Evolutionary conservation across 2,888 invertebrate genomes (phyloP), one percentile per base, ranked within the genome.

Genomic region (Patella depressa): DNA sequence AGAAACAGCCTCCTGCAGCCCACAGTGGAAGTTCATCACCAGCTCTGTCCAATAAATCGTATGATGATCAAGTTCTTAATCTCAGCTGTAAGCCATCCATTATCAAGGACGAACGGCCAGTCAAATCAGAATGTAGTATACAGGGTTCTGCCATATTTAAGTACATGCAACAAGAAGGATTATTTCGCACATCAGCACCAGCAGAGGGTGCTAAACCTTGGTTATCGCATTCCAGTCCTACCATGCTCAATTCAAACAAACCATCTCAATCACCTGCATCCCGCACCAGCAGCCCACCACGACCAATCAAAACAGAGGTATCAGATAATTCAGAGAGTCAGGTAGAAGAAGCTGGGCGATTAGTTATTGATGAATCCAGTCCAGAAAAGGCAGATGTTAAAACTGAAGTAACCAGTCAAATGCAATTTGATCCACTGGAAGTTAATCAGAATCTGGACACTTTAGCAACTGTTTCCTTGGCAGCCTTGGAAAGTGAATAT

Each of bases 1-100:
- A 96, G 89, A 85, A 82, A 80, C 83, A 84, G 69, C 87, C 86
- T 74, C 87, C 82, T 12, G 79, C 82, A 45, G 89, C 89, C 34
- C 85, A 85, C 79, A 78, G 81, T 78, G 72, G 72, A 17, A 77
- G 74, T 72, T 94, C 94, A 11, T 78, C 78, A 45, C 78, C 78
- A 14, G 76, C 75, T 14, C 75, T 71, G 4, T 70, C 78, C 7
- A 95, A 19, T 95, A 76, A 71, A 77, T 80, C 34, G 65, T 53
- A 80, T 77, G 88, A 94, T 77, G 88, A 88, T 83, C 95, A 95
- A 92, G 95, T 95, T 71, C 95, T 96, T 59, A 96, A 96, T 91
- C 92, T 96, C 76, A 96, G 96, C 92, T 93, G 94, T 89, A 94
- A 94, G 91, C 53, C 75, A 15, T 53, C 71, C 45, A 45, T 45